Evolutionary conservation across 2,113 vertebrate genomes (phyloP).

Genomic region (Trogon surrucura): DNA sequence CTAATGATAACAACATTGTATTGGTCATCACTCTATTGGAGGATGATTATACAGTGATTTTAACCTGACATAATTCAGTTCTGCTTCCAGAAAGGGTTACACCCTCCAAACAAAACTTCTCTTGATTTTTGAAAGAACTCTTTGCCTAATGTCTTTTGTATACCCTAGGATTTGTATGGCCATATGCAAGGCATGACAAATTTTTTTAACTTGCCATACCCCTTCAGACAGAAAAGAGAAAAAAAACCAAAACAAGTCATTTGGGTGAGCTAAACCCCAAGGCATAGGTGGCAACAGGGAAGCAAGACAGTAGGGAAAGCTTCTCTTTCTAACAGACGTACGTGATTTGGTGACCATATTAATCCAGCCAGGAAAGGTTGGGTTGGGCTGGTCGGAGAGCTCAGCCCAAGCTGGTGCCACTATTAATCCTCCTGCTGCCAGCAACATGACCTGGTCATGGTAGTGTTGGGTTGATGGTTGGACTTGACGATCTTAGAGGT

Average conservation of each 20-base stretch:
- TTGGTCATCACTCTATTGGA: background rate
- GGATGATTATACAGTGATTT: background rate
- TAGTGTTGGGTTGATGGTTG: too few relatives aligned
- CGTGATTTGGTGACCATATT: fast-evolving
- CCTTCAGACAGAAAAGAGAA: background rate
- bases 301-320: background rate
- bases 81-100: background rate
- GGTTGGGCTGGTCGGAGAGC: background rate
- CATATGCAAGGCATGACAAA: background rate
- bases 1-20: background rate
- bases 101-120: background rate
- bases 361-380: background rate
- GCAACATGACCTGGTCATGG: too few relatives aligned
- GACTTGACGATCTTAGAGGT: too few relatives aligned
- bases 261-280: background rate
- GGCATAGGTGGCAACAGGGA: background rate
- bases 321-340: background rate
- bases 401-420: background rate
- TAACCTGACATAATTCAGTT: background rate
- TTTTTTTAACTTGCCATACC: background rate
- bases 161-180: background rate
- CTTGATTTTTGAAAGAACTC: background rate
- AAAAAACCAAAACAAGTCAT: background rate
- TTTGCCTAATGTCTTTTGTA: background rate
- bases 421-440: background rate